Evolutionary conservation across 2,888 invertebrate genomes (phyloP), one percentile per base, ranked within the genome.

Genomic region (Diadegma fenestrale): DNA sequence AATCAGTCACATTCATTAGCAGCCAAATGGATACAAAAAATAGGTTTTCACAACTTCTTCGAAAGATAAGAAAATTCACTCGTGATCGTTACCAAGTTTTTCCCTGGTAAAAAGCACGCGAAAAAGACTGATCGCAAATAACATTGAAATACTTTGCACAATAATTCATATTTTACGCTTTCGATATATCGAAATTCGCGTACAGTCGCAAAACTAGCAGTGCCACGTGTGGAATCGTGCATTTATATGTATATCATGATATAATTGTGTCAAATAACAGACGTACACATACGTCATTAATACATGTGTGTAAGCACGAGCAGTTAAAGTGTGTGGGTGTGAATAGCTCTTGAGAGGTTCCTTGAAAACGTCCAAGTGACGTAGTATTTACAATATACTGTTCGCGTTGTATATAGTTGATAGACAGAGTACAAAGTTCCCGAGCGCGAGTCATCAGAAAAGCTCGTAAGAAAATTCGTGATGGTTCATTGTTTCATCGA

Each of bases 401-500:
- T 41, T 2, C 10, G 37, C 10, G 37, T 7, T 37, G 37, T 10
- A 10, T 51, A 71, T n/a, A n/a, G 48, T 48, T 71, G 0, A 17
- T 26, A 48, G 48, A 33, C 8, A 76, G n/a, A n/a, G 76, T 76
- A 48, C 76, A 76, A 76, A 76, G 76, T 76, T 66, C 48, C 19
- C 5, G n/a, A 72, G 37, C 54, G 26, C 14, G 73, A 61, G 45
- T 75, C 73, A 63, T 61, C 45, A 1, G 17, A 37, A 37, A 30
- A 14, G n/a, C 10, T 7, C 14, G n/a, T 33, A 41, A 69, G 30
- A 69, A 69, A 58, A 22, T 19, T 30, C 58, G 43, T 37, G 26
- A 68, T 78, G 54, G 22, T 58, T 45, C 63, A 77, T 66, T 37
- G 72, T 80, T 41, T 54, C 30, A 33, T 58, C 82, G 86, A 82